Percentiles rank a stretch among this genome's conserved stretches.
These are phyloP conservation scores for Mormyrops boulengeri DNA, from an alignment of 2,797 vertebrate genomes.

Conservation along the genomic window DNA sequence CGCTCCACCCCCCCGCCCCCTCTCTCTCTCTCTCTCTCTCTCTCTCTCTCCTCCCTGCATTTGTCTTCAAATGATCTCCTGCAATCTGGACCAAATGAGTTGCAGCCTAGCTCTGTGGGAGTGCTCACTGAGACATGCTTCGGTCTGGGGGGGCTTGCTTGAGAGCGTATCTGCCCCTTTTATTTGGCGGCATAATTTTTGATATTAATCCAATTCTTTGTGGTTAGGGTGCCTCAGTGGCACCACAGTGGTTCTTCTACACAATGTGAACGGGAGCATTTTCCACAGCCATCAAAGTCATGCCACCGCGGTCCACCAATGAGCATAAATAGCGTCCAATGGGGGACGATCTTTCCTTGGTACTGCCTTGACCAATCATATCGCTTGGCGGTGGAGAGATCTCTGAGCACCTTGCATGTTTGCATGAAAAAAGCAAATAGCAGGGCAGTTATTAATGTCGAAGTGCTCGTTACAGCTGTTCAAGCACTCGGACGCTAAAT, in stretches of 20 bases:
- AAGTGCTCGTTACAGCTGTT: slow-evolving; percentile 52
- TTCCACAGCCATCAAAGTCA: not conserved
- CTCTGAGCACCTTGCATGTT: not conserved
- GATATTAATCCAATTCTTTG: not conserved
- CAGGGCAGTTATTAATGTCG: slow-evolving; percentile 26
- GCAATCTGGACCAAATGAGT: not conserved
- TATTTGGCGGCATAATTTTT: not conserved
- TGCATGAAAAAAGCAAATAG: not conserved
- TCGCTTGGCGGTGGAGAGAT: not conserved
- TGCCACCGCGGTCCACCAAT: not conserved
- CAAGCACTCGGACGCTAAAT: slow-evolving; percentile 59
- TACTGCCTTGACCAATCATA: not conserved
- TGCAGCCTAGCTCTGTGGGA: not conserved
- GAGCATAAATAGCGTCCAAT: not conserved
- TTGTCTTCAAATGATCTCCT: not conserved
- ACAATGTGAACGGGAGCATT: not conserved
- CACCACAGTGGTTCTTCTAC: not conserved
- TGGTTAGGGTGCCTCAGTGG: not conserved
- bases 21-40: not conserved
- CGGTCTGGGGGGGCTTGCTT: not conserved
- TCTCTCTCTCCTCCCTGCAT: not conserved
- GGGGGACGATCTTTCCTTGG: not conserved
- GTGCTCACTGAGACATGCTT: not conserved
- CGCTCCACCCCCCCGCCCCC: too few species aligned
- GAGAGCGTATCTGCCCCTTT: not conserved